Base-by-base conservation (phyloP, 2,888 invertebrate species). In the Andrena hattorfiana region DNA sequence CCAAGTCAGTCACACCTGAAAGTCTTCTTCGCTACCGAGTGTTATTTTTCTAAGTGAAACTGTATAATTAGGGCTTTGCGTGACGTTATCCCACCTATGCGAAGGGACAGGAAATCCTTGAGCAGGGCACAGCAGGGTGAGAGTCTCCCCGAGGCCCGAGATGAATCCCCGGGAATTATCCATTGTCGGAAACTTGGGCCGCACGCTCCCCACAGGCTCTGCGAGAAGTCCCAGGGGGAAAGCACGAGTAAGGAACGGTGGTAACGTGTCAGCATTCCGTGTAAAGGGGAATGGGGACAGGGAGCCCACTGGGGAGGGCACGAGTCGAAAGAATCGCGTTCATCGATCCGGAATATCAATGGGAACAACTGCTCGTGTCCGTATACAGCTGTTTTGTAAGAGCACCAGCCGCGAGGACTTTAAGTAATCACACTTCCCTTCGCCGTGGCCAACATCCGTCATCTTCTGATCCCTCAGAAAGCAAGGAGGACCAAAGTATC, bases 131-230 rank as follows among this genome's bases (percentile, higher is more conserved):
- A 95, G 92, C 73, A 95, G 89, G 54, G 94, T 94, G 89, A 94
- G 91, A 84, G 93, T 92, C 70, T 93, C 92, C 87, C 90, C 88
- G 75, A 92, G 91, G 76, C 84, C 87, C 77, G 94, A 92, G 88
- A 93, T 91, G 89, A 94, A 94, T 69, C 93, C 93, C 81, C 94
- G 94, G 10, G 93, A 94, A 84, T 94, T 93, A 81, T 94, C 95
- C 86, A 95, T 94, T 89, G 96, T 95, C 80, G 96, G 95, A 89
- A 96, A 96, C 94, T 96, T 96, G 67, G 96, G 96, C 66, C 95
- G 94, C 83, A 97, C 96, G 93, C 96, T 96, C 94, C 97, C 97
- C 94, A 97, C 96, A 89, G 97, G 97, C 95, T 97, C 97, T 97
- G 93, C 73, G 85, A 87, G 86, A 86, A 85, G 81, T 74, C 59